Conservation (phyloP, 1,140 invertebrate species). For the Aethina tumida region DNA sequence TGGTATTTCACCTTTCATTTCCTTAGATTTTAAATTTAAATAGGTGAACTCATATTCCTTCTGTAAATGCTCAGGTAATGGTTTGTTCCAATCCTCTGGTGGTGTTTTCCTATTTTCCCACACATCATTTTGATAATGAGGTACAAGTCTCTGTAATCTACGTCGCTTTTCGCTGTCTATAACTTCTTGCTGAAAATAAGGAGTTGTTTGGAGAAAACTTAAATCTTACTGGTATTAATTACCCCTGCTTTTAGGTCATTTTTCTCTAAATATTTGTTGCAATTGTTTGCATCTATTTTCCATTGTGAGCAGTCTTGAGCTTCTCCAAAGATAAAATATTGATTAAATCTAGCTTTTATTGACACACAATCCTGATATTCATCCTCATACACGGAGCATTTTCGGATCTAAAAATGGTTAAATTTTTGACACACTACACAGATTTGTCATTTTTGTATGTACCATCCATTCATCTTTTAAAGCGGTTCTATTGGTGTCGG, state of each 20-base stretch:
- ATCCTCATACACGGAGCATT: conserved; percentile 62
- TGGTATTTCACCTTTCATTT: conserved; percentile 44
- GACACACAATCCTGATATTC: conserved; percentile 71
- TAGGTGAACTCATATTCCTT: conserved; percentile 56
- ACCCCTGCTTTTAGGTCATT: conserved; percentile 57
- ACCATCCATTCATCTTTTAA: conserved; percentile 31
- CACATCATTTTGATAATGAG: conserved; percentile 61
- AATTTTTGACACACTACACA: neutral
- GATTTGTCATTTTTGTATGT: conserved; percentile 8
- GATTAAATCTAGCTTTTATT: conserved; percentile 66
- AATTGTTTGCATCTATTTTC: conserved; percentile 67
- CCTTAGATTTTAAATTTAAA: conserved; percentile 50
- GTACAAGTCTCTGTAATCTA: conserved; percentile 46
- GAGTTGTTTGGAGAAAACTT: conserved; percentile 9
- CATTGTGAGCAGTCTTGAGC: conserved; percentile 62
- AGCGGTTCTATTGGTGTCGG: too few relatives aligned
- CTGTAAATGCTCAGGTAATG: conserved; percentile 62
- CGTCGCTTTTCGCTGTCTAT: conserved; percentile 61
- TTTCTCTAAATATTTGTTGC: conserved; percentile 52
- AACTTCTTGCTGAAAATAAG: conserved; percentile 48
- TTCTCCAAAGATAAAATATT: conserved; percentile 73
- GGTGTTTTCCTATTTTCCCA: conserved; percentile 68
- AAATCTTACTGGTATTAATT: conserved; percentile 35
- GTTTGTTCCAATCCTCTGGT: conserved; percentile 66
- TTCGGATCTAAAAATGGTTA: conserved; percentile 47